phyloP scores from a whole-genome alignment of 2,888 invertebrate genomes.

The Axea sp. region DNA sequence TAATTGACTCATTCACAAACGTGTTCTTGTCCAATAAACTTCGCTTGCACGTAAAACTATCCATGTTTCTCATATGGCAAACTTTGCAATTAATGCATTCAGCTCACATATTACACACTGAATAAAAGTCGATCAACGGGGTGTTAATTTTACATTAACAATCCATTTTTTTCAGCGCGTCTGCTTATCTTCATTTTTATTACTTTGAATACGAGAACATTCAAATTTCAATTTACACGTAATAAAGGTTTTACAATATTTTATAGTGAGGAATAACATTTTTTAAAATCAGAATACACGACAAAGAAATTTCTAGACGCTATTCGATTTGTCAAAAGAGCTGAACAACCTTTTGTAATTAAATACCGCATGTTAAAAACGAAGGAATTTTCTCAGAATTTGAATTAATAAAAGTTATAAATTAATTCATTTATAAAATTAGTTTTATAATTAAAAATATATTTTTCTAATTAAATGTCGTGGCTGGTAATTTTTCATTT shows the following conservation, averaged over 20 bases:
- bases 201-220: conserved; percentile 11
- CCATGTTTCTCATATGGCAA: conserved; percentile 21
- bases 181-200: conserved; percentile 32
- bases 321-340: no score
- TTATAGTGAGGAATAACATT: conserved; percentile 2
- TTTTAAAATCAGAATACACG: no score
- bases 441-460: no score
- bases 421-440: no score
- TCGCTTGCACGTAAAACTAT: conserved; percentile 9
- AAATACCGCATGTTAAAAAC: no score
- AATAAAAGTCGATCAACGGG: conserved; percentile 35
- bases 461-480: no score
- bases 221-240: conserved; percentile 16
- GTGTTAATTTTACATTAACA: conserved; percentile 37
- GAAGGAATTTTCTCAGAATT: no score
- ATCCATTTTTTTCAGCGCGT: conserved; percentile 17
- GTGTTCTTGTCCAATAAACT: conserved; percentile 20
- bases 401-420: no score
- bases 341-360: no score
- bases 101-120: conserved; percentile 23
- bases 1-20: conserved; percentile 36
- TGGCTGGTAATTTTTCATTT: no score
- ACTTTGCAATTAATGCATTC: conserved; percentile 29
- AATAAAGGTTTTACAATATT: conserved; percentile 3
- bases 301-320: no score